phyloP scores from a whole-genome alignment of 2,888 invertebrate species.

The Chironomus riparius region DNA sequence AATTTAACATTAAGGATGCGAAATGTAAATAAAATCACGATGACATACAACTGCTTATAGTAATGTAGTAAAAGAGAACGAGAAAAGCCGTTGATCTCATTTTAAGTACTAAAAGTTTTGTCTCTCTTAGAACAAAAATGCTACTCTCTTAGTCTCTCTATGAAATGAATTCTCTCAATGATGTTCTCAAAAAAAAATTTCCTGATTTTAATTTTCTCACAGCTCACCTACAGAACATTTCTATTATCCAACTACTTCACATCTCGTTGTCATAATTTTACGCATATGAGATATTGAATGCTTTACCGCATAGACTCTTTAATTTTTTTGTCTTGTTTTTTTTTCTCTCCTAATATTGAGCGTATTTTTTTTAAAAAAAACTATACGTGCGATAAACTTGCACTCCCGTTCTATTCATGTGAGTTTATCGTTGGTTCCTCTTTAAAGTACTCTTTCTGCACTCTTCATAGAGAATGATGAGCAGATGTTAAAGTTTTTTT shows the following conservation, averaged over 20 bases:
- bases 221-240: too few species aligned
- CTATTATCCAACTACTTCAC: too few species aligned
- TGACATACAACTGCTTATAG: too few species aligned
- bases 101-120: background rate
- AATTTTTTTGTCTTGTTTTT: background rate
- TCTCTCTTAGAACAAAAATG: background rate
- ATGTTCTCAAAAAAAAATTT: too few species aligned
- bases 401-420: background rate
- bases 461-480: background rate
- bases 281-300: too few species aligned
- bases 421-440: background rate
- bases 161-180: background rate
- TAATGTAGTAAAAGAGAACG: too few species aligned
- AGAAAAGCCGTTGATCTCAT: background rate
- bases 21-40: too few species aligned
- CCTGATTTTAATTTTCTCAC: too few species aligned
- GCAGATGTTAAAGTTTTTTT: slow-evolving; percentile 7
- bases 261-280: too few species aligned
- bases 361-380: background rate
- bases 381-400: background rate
- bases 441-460: slow-evolving; percentile 1
- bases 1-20: too few species aligned
- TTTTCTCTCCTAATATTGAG: background rate
- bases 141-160: background rate
- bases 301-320: too few species aligned